Base-by-base conservation (phyloP, 2,113 vertebrate species). In the Siphamia tubifer region DNA sequence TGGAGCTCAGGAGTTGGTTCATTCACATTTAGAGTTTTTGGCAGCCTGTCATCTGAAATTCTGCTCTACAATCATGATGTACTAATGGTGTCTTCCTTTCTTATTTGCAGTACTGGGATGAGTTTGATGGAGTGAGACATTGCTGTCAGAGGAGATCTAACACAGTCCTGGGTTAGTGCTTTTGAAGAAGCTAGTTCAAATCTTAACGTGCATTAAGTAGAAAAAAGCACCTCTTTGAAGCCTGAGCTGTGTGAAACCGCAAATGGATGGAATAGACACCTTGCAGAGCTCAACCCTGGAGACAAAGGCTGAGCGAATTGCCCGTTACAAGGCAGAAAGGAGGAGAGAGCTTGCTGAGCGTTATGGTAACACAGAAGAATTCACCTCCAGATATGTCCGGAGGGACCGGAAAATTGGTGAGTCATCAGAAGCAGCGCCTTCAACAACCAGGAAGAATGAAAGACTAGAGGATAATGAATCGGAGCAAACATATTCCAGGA, bases 321-420 rank as follows among this genome's bases (percentile, higher is more conserved):
- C 93, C 15, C 87, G 92, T 64, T 93, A 93, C 88, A 94, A 94
- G 57, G 92, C 92, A 2, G 92, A 93, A 31, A 81, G 93, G 51
- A 89, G 90, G 54, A 85, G 91, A 54, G 90, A 92, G 77, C 81
- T 94, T 16, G 92, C 92, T 0, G 90, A 93, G 48, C 89, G 88
- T 32, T 93, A 92, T 6, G 90, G 90, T 62, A 87, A 86, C 78
- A 62, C 85, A 0, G 90, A 93, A 1, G 91, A 93, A 16, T 74
- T 84, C 60, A 73, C 84, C 35, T 88, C 90, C 47, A 92, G 86
- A 61, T 90, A 91, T 43, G 82, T 86, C 40, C 79, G 83, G 3
- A 82, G 58, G 68, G 91, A 93, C 36, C 83, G 61, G 64, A 91
- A 85, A 65, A 55, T 25, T 2, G 63, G 13, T 0, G 86, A 81